Evolutionary conservation across 2,888 invertebrate species (phyloP).

Genomic region (Himalopsyche tibetana): DNA sequence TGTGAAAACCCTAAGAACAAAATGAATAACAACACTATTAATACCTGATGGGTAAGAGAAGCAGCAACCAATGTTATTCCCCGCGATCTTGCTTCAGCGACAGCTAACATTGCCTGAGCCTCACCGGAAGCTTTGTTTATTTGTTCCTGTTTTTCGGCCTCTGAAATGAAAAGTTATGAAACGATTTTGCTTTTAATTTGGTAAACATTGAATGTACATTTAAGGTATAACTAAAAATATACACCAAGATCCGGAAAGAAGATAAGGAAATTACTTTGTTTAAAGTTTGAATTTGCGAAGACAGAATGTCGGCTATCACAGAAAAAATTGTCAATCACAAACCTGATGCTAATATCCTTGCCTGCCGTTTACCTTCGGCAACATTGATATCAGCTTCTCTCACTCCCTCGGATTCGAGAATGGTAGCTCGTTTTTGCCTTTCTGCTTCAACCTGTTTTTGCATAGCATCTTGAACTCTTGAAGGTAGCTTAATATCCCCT

Average conservation of each 20-base stretch:
- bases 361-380: constrained; percentile 95
- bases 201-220: too few species aligned
- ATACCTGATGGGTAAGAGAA: constrained; percentile 73
- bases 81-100: constrained; percentile 93
- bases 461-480: constrained; percentile 98
- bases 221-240: background rate
- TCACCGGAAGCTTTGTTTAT: constrained; percentile 96
- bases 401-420: constrained; percentile 97
- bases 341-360: constrained; percentile 94
- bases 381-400: constrained; percentile 96
- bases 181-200: too few species aligned
- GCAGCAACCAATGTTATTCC: constrained; percentile 88
- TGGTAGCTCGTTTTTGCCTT: constrained; percentile 95
- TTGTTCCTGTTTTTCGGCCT: constrained; percentile 95
- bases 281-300: too few species aligned
- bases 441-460: constrained; percentile 99
- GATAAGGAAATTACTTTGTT: too few species aligned
- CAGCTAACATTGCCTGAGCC: constrained; percentile 91
- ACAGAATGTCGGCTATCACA: background rate
- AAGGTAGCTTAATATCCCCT: constrained; percentile 94
- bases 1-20: too few species aligned
- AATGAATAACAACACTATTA: background rate
- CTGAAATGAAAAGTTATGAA: constrained; percentile 72
- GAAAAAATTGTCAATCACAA: constrained; percentile 56
- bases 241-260: background rate